These are phyloP conservation scores for Lutraria lutraria DNA, from an alignment of 2,888 invertebrate genomes.

Conservation along the genomic window DNA sequence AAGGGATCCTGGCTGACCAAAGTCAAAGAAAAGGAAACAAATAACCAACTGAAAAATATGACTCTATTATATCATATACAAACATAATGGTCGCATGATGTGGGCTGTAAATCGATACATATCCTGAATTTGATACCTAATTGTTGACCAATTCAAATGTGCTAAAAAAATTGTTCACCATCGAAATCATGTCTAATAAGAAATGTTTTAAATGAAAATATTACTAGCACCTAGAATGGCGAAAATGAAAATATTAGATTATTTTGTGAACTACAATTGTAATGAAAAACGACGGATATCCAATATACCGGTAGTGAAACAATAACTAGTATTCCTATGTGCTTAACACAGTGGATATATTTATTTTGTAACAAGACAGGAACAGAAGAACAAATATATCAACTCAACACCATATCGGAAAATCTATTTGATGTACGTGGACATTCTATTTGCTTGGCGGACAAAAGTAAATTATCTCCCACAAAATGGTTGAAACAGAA, in stretches of 20 bases:
- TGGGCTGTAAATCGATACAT: no score
- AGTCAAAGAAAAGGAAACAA: neutral
- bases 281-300: no score
- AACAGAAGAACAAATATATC: slow-evolving; percentile 9
- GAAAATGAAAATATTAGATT: neutral
- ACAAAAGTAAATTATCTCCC: slow-evolving; percentile 14
- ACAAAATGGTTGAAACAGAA: neutral
- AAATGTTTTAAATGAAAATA: no score
- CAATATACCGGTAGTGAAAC: neutral
- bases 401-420: neutral
- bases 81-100: no score
- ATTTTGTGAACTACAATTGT: neutral
- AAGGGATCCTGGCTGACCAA: neutral
- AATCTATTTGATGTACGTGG: slow-evolving; percentile 15
- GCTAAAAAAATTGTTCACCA: no score
- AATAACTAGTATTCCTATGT: neutral
- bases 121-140: no score
- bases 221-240: no score
- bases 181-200: no score
- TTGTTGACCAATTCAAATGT: no score
- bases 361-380: neutral
- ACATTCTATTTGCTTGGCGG: neutral
- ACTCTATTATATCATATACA: neutral
- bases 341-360: neutral
- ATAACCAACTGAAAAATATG: slow-evolving; percentile 1